A percentile compares a stretch with the other conserved stretches of the same genome.
Evolutionary conservation across 2,113 vertebrate species (phyloP).

Genomic region (Aphyosemion australe): DNA sequence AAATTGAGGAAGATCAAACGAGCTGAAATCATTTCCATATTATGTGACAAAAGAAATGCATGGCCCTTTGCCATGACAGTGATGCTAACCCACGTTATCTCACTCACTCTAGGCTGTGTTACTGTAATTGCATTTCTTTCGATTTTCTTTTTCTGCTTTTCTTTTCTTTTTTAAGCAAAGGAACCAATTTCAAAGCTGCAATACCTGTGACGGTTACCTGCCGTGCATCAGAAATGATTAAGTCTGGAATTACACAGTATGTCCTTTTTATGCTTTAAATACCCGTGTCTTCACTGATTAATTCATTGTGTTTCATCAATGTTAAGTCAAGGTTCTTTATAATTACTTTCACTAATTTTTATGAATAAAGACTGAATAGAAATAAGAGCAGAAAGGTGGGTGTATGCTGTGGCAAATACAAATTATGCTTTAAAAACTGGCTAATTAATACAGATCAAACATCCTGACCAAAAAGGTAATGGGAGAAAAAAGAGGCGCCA

Average conservation of each 20-base stretch:
- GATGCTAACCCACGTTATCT: conserved; percentile 57
- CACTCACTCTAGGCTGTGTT: conserved; percentile 43
- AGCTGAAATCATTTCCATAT: conserved; percentile 61
- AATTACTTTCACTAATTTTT: not conserved
- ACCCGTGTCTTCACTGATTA: not conserved
- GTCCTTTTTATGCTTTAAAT: conserved; percentile 4
- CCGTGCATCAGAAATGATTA: conserved; percentile 15
- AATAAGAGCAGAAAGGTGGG: not conserved
- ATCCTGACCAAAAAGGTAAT: not conserved
- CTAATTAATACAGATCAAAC: conserved; percentile 7
- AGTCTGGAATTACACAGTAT: conserved; percentile 1
- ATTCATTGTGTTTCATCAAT: not conserved
- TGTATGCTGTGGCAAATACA: not conserved
- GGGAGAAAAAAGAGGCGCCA: not conserved
- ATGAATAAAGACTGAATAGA: not conserved
- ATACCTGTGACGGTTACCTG: conserved; percentile 36
- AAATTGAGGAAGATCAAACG: conserved; percentile 58
- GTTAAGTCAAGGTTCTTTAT: not conserved
- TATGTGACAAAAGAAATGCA: conserved; percentile 52
- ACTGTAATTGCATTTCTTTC: conserved; percentile 44
- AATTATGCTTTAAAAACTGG: not conserved
- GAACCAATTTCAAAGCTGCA: conserved; percentile 41
- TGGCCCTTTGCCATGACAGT: conserved; percentile 45
- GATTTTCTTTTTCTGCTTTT: not conserved
- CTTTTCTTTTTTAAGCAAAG: conserved; percentile 40